These are phyloP conservation scores for Cerceris ruficornis DNA, from an alignment of 2,888 invertebrate species.

Conservation along the genomic window DNA sequence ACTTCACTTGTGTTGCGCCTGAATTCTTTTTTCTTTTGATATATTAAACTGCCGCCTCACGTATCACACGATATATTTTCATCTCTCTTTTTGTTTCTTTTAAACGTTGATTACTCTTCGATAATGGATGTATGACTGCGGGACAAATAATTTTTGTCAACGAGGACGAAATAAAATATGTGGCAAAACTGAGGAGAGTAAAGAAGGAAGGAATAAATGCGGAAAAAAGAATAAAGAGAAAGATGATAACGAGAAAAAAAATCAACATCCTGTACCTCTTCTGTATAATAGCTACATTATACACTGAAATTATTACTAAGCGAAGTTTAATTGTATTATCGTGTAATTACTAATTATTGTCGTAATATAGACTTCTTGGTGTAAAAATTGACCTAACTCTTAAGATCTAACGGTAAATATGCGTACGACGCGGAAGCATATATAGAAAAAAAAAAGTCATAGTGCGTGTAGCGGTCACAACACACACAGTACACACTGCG, in stretches of 20 bases:
- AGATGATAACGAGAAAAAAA: slow-evolving; percentile 53
- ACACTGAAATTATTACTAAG: slow-evolving; percentile 72
- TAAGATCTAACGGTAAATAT: slow-evolving; percentile 75
- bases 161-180: slow-evolving; percentile 22
- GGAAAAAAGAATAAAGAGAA: slow-evolving; percentile 45
- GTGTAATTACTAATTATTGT: slow-evolving; percentile 81
- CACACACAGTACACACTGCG: slow-evolving; percentile 27
- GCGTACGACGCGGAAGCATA: slow-evolving; percentile 69
- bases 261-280: slow-evolving; percentile 77
- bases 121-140: slow-evolving; percentile 43
- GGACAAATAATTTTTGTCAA: slow-evolving; percentile 36
- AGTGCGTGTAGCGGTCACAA: slow-evolving; percentile 43
- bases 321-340: slow-evolving; percentile 77
- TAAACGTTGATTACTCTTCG: slow-evolving; percentile 29
- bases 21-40: slow-evolving; percentile 10
- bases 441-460: slow-evolving; percentile 65
- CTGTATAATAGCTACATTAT: slow-evolving; percentile 79
- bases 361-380: slow-evolving; percentile 80
- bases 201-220: slow-evolving; percentile 22
- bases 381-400: slow-evolving; percentile 79
- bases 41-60: slow-evolving; percentile 19
- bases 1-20: background rate
- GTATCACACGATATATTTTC: slow-evolving; percentile 51
- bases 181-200: slow-evolving; percentile 10
- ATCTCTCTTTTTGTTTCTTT: slow-evolving; percentile 25